Conservation (phyloP, 2,113 vertebrate genomes). For the Lampris incognitus region DNA sequence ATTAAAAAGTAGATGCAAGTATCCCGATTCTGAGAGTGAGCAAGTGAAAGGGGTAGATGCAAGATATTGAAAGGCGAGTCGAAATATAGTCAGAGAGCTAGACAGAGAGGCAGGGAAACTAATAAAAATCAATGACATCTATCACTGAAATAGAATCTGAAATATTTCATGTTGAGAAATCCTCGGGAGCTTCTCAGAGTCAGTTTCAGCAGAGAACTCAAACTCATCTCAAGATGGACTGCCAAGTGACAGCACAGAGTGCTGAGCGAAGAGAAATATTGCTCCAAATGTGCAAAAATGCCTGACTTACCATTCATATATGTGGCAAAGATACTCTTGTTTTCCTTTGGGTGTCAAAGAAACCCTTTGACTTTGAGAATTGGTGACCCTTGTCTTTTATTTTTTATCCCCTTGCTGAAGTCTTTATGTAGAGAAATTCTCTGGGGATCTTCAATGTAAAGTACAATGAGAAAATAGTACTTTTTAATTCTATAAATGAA, state of each 20-base stretch:
- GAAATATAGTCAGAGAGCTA: conserved; percentile 27
- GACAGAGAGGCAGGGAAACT: conserved; percentile 31
- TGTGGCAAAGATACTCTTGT: conserved; percentile 17
- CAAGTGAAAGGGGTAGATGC: not conserved
- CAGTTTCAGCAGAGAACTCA: conserved; percentile 40
- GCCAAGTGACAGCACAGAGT: conserved; percentile 16
- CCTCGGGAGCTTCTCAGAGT: conserved; percentile 43
- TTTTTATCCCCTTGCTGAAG: conserved; percentile 22
- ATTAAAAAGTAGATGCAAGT: too few species aligned
- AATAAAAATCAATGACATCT: conserved; percentile 25
- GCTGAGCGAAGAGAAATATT: conserved; percentile 6
- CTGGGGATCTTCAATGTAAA: conserved; percentile 10
- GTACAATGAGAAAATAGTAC: conserved; percentile 14
- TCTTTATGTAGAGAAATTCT: conserved; percentile 10
- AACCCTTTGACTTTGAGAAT: conserved; percentile 3
- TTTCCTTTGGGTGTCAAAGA: conserved; percentile 12
- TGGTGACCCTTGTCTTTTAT: conserved; percentile 7
- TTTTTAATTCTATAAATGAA: conserved; percentile 9
- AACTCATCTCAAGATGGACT: conserved; percentile 19
- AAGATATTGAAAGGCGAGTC: not conserved
- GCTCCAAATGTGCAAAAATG: conserved; percentile 35
- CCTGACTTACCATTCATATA: conserved; percentile 1
- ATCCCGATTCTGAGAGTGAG: not conserved
- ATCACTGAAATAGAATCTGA: conserved; percentile 42
- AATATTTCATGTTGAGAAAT: conserved; percentile 40